Evolutionary conservation across 2,113 vertebrate species (phyloP), one percentile per base, ranked within the genome.

Genomic region (Pomatostomus ruficeps): DNA sequence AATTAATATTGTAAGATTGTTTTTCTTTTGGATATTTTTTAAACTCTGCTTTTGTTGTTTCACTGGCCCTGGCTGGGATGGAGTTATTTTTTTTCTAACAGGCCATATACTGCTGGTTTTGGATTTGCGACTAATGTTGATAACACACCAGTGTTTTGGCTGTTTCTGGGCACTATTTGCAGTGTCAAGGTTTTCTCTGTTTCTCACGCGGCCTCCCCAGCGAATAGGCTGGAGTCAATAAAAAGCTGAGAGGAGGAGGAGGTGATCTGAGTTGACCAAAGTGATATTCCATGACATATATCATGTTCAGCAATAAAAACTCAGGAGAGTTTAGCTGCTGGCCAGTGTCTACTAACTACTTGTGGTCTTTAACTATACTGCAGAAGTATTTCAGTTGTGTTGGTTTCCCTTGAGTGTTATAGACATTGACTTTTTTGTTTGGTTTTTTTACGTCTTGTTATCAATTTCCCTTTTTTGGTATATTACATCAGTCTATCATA

Each of bases 181-280:
- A 36, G 5, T 42, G 49, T 49, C 17, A 65, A 61, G 12, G 6
- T n/a, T 74, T 67, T 49, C 40, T 28, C 24, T 36, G 12, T 58
- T 73, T 59, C 33, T n/a, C 14, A 45, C 3, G 4, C 0, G 1
- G 29, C 3, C 4, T 28, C 4, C 23, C 1, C 21, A 54, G 7
- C 0, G 0, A 40, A 8, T 42, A 49, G 25, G 2, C 20, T 82
- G 23, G 14, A 59, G 17, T 26, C 4, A 6, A 13, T 25, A 49
- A 49, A 59, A 68, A 68, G 16, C 3, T 78, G 33, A 19, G 25
- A 35, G 5, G 12, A 5, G 3, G 7, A 19, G 23, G 21, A 67
- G 16, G 12, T 51, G 23, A 62, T 61, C 14, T 57, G 16, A 71
- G 4, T 16, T 52, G 31, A 57, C 33, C 20, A 57, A 46, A 59